Evolutionary conservation across 1,140 invertebrate genomes (phyloP), one percentile per base, ranked within the genome.

Genomic region (Scylla paramamosain): DNA sequence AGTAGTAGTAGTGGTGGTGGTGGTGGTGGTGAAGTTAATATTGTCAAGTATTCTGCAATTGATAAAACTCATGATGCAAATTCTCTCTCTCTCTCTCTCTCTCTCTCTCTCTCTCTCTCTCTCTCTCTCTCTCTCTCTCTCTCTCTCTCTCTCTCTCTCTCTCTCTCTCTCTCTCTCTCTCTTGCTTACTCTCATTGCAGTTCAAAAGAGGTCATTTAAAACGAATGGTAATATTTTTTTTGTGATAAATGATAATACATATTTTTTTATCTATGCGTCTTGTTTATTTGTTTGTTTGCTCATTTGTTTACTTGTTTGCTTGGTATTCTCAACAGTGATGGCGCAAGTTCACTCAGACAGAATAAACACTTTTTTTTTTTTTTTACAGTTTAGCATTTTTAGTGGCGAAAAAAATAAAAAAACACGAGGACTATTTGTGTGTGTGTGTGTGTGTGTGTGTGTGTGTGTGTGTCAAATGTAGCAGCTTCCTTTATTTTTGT

Each of bases 81-180:
- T n/a, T n/a, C n/a, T n/a, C n/a, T n/a, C n/a, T n/a, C n/a, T n/a
- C n/a, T n/a, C n/a, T n/a, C n/a, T n/a, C n/a, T n/a, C n/a, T n/a
- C n/a, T n/a, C n/a, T n/a, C n/a, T n/a, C n/a, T n/a, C n/a, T n/a
- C n/a, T n/a, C n/a, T n/a, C n/a, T n/a, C n/a, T n/a, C n/a, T n/a
- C n/a, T n/a, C n/a, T n/a, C n/a, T n/a, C n/a, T n/a, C n/a, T n/a
- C n/a, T n/a, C n/a, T n/a, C n/a, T n/a, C n/a, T n/a, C n/a, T n/a
- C 46, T 28, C 48, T 67, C 67, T 39, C n/a, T 91, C 52, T 31
- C 90, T 52, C 25, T 31, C 90, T 14, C 31, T 31, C 32, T 25
- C 67, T 77, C 67, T 46, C 90, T 91, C 90, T 91, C 90, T 59
- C 90, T 59, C 90, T 91, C 90, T 59, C 90, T 91, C 90, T 59